Evolutionary conservation across 2,888 invertebrate genomes (phyloP).

Genomic region (Danaus chrysippus): DNA sequence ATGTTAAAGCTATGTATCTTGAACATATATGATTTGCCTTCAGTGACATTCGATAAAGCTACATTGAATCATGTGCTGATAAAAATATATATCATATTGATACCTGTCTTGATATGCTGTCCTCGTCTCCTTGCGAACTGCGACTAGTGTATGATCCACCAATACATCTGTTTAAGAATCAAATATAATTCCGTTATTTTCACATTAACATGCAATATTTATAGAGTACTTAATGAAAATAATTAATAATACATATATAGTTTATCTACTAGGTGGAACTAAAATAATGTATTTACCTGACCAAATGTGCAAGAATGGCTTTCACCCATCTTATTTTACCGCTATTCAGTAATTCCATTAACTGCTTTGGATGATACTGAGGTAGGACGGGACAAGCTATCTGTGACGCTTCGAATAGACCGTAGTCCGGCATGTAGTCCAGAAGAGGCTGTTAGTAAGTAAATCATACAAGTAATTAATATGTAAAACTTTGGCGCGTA

Average conservation of each 20-base stretch:
- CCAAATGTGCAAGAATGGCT: constrained; percentile 97
- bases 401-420: constrained; percentile 97
- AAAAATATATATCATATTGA: constrained; percentile 23
- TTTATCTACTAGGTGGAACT: not conserved
- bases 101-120: constrained; percentile 79
- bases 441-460: constrained; percentile 63
- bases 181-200: too few species aligned
- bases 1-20: not conserved
- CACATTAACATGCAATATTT: too few species aligned
- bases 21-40: too few species aligned
- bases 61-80: constrained; percentile 18
- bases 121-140: constrained; percentile 78
- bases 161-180: constrained; percentile 67
- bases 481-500: not conserved
- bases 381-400: constrained; percentile 98
- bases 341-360: constrained; percentile 98
- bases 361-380: constrained; percentile 99
- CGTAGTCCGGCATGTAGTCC: constrained; percentile 95
- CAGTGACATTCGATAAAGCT: constrained; percentile 19
- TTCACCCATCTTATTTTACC: constrained; percentile 99
- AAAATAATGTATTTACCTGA: constrained; percentile 80
- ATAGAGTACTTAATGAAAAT: not conserved
- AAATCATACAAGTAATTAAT: not conserved
- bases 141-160: constrained; percentile 79
- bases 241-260: not conserved